Conservation (phyloP, 2,888 invertebrate genomes). For the Biston stratarius region DNA sequence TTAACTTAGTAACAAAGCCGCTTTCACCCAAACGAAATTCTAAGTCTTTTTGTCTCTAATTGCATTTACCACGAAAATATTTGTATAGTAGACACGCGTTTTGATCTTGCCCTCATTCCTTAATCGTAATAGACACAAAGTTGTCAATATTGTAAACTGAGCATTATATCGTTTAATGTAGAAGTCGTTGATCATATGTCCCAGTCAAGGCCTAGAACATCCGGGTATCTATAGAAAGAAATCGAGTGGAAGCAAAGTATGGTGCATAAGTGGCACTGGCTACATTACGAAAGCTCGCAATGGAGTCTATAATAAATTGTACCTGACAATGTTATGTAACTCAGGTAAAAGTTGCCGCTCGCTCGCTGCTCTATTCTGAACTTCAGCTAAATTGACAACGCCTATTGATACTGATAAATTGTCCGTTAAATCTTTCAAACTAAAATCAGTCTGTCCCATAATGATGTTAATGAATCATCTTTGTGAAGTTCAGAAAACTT, state of each 20-base stretch:
- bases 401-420: conserved; percentile 36
- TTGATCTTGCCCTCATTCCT: conserved; percentile 21
- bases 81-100: conserved; percentile 15
- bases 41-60: conserved; percentile 27
- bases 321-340: conserved; percentile 78
- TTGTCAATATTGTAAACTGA: conserved; percentile 9
- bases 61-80: conserved; percentile 28
- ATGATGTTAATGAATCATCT: conserved; percentile 38
- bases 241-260: conserved; percentile 59
- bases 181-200: conserved; percentile 32
- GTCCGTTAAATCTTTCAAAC: conserved; percentile 32
- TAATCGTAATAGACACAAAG: conserved; percentile 8
- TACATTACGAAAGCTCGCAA: conserved; percentile 82
- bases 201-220: conserved; percentile 47
- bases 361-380: conserved; percentile 74
- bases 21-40: conserved; percentile 36
- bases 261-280: conserved; percentile 67
- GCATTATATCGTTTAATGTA: conserved; percentile 2
- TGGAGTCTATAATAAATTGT: conserved; percentile 82
- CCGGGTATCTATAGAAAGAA: conserved; percentile 60
- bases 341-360: conserved; percentile 82
- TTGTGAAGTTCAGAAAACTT: conserved; percentile 42
- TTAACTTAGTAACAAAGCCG: conserved; percentile 30
- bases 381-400: conserved; percentile 63
- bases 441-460: conserved; percentile 34